Conservation (phyloP, 2,113 vertebrate genomes). For the Bucco capensis region DNA sequence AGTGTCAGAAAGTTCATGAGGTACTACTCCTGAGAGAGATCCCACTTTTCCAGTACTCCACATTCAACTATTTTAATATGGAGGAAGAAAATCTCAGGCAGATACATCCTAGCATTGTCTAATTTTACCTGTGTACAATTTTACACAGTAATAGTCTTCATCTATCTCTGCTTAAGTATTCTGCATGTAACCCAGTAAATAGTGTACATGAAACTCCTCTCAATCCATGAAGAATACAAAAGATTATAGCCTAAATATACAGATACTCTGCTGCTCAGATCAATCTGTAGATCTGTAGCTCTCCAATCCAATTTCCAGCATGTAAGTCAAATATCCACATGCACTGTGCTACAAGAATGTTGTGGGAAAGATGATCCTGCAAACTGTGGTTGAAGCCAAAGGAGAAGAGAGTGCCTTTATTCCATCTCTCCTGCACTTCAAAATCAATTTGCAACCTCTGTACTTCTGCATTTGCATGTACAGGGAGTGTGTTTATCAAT, state of each 20-base stretch:
- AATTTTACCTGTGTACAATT: not conserved
- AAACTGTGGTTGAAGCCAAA: not conserved
- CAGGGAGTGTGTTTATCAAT: not conserved
- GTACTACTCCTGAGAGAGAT: not conserved
- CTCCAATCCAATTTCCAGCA: not conserved
- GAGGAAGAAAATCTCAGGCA: not conserved
- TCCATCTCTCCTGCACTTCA: not conserved
- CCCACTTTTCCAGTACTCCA: not conserved
- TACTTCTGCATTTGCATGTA: not conserved
- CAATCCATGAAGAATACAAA: not conserved
- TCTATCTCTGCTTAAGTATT: not conserved
- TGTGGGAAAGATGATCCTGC: not conserved
- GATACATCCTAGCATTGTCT: fast-evolving
- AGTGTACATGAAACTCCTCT: not conserved
- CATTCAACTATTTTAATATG: fast-evolving
- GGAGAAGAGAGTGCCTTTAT: not conserved
- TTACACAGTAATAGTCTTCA: not conserved
- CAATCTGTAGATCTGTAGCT: not conserved
- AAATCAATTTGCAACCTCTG: not conserved
- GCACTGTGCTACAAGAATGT: not conserved
- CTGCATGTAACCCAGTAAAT: not conserved
- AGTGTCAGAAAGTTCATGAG: not conserved
- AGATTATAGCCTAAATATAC: not conserved
- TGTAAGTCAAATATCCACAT: not conserved
- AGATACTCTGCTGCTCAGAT: not conserved